phyloP scores from a whole-genome alignment of 2,797 vertebrate species.

The Phyllotis vaccarum region DNA sequence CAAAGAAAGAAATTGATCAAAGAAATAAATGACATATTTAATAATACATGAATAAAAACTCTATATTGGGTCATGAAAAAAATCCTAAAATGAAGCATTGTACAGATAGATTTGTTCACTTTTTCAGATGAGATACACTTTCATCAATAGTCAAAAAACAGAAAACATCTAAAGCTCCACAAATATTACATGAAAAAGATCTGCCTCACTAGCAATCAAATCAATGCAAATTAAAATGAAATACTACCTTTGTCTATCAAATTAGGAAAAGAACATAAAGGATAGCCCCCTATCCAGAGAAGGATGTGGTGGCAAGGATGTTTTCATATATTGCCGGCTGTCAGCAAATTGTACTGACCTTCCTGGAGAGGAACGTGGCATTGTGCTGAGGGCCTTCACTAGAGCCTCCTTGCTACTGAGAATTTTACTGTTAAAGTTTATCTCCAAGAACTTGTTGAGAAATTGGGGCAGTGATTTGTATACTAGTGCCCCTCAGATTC shows the following conservation, averaged over 20 bases:
- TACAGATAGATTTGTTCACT: slow-evolving; percentile 11
- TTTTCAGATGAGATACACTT: background rate
- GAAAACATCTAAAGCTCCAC: slow-evolving; percentile 53
- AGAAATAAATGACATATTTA: slow-evolving; percentile 42
- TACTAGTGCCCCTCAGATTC: background rate
- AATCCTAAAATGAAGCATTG: background rate
- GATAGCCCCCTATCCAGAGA: slow-evolving; percentile 7
- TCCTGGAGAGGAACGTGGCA: slow-evolving; percentile 41
- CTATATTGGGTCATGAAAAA: slow-evolving; percentile 33
- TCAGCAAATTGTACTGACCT: slow-evolving; percentile 27
- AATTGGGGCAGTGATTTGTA: background rate
- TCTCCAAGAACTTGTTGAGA: background rate
- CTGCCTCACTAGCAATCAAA: slow-evolving; percentile 72
- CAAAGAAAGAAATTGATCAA: slow-evolving; percentile 49
- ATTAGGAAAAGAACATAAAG: slow-evolving; percentile 76
- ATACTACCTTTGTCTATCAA: slow-evolving; percentile 77
- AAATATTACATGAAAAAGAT: slow-evolving; percentile 59
- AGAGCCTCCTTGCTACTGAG: background rate
- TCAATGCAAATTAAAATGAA: slow-evolving; percentile 79
- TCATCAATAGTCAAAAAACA: slow-evolving; percentile 14
- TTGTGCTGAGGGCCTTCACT: background rate
- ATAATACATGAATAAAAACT: slow-evolving; percentile 51
- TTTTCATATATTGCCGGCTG: slow-evolving; percentile 48
- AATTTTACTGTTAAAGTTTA: slow-evolving; percentile 23
- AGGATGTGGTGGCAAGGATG: slow-evolving; percentile 76